Percentiles rank a stretch among this genome's conserved stretches.
Evolutionary conservation across 1,140 invertebrate species (phyloP).

Genomic region (Lamellibrachia luymesi): DNA sequence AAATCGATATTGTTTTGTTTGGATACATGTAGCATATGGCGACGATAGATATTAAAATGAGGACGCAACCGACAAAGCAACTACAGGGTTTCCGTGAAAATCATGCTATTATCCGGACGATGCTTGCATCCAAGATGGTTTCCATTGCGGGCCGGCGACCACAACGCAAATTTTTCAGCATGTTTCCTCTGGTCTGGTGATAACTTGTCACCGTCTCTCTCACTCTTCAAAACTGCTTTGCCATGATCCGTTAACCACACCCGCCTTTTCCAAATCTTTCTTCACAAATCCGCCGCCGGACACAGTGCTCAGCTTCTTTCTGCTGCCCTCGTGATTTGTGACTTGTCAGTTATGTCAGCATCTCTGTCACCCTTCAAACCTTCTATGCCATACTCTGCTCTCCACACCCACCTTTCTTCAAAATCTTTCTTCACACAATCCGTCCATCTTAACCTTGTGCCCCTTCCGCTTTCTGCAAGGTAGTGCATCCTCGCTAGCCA

Average conservation of each 20-base stretch:
- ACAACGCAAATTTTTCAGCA: not conserved
- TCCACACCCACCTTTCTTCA: too few relatives aligned
- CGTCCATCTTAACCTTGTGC: too few relatives aligned
- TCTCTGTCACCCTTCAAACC: not conserved
- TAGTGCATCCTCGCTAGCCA: too few relatives aligned
- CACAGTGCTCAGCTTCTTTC: too few relatives aligned
- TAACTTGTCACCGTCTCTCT: not conserved
- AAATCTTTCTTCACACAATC: too few relatives aligned
- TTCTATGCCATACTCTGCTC: not conserved
- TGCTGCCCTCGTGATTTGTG: too few relatives aligned
- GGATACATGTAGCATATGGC: not conserved
- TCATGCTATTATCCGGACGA: not conserved
- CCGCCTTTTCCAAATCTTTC: too few relatives aligned
- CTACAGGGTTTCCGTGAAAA: not conserved
- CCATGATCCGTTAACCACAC: too few relatives aligned
- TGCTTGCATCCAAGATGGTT: not conserved
- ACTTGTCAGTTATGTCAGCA: too few relatives aligned
- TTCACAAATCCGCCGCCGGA: too few relatives aligned
- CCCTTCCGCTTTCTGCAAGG: too few relatives aligned
- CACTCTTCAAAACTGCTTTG: not conserved
- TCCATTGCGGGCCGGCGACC: not conserved
- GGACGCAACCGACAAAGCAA: too few relatives aligned
- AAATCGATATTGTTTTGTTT: not conserved
- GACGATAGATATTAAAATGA: not conserved
- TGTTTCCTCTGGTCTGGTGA: not conserved